phyloP scores from a whole-genome alignment of 1,140 invertebrate species.

The Meloidogyne floridensis region DNA sequence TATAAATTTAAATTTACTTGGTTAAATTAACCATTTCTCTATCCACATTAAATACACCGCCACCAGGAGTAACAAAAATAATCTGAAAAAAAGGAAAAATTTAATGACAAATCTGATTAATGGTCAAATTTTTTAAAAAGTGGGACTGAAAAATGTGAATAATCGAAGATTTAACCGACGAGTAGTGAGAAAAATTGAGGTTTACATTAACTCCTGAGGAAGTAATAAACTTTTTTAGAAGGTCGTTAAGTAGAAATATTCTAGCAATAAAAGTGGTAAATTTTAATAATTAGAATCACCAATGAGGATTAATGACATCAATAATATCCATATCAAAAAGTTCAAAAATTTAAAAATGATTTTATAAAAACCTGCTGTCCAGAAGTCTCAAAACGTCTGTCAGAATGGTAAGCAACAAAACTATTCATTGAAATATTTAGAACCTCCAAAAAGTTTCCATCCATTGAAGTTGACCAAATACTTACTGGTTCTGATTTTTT shows the following conservation, averaged over 20 bases:
- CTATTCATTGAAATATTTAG: conserved; percentile 70
- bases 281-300: no score
- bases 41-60: conserved; percentile 93
- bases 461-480: conserved; percentile 81
- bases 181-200: no score
- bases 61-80: conserved; percentile 94
- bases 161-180: no score
- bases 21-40: conserved; percentile 94
- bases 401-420: conserved; percentile 96
- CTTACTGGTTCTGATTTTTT: conserved; percentile 70
- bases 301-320: no score
- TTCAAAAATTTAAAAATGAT: not conserved
- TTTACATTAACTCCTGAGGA: no score
- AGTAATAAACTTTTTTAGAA: no score
- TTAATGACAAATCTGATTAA: not conserved
- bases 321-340: no score
- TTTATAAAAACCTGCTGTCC: conserved; percentile 80
- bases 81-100: conserved; percentile 48
- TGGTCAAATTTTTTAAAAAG: no score
- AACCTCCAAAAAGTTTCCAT: conserved; percentile 97
- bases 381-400: conserved; percentile 94
- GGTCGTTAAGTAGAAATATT: no score
- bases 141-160: no score
- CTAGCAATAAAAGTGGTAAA: no score
- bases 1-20: conserved; percentile 97